Percentiles rank a stretch among this genome's conserved stretches.
Evolutionary conservation across 2,113 vertebrate genomes (phyloP).

Genomic region (Baryphthengus martii): DNA sequence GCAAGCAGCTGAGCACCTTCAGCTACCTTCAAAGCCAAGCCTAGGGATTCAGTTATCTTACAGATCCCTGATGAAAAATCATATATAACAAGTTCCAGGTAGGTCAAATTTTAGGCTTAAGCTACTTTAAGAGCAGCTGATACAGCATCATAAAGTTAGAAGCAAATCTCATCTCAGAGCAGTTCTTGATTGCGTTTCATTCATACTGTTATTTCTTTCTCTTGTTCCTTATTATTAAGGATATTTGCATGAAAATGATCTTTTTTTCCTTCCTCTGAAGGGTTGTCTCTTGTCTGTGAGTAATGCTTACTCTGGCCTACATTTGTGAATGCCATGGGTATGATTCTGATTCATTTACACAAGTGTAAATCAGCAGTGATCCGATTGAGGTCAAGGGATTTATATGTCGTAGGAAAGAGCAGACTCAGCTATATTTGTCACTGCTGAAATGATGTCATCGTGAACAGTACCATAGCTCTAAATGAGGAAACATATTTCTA

Average conservation of each 20-base stretch:
- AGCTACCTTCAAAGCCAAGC: constrained; percentile 11
- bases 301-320: constrained; percentile 57
- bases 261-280: constrained; percentile 42
- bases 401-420: constrained; percentile 35
- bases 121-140: constrained; percentile 37
- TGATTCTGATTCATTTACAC: constrained; percentile 59
- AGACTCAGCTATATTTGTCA: constrained; percentile 55
- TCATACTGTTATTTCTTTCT: constrained; percentile 55
- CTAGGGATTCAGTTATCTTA: background rate
- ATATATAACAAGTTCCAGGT: constrained; percentile 29
- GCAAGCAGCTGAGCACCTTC: background rate
- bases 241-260: constrained; percentile 61
- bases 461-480: constrained; percentile 24
- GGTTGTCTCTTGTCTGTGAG: constrained; percentile 54
- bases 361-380: constrained; percentile 49
- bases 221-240: constrained; percentile 62
- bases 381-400: constrained; percentile 58
- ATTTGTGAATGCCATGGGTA: constrained; percentile 29
- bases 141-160: constrained; percentile 39
- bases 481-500: constrained; percentile 38
- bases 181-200: constrained; percentile 59
- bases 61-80: constrained; percentile 30
- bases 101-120: constrained; percentile 43
- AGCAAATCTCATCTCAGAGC: constrained; percentile 37
- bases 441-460: constrained; percentile 43